A percentile compares a stretch with the other conserved stretches of the same genome.
These are phyloP conservation scores for Melieria omissa DNA, from an alignment of 2,888 invertebrate species.

Conservation along the genomic window DNA sequence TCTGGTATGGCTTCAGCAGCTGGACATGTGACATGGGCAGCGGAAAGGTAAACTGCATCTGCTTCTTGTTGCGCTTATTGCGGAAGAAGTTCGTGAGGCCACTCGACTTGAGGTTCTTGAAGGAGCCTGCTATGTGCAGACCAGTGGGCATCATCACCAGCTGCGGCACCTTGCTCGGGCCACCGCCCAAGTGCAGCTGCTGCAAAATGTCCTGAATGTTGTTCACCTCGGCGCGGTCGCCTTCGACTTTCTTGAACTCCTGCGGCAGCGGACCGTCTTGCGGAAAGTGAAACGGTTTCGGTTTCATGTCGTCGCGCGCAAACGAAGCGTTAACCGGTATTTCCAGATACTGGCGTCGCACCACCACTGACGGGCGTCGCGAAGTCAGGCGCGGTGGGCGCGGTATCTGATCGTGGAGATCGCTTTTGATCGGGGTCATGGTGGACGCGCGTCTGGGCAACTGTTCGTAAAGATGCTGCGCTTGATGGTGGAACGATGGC, in stretches of 20 bases:
- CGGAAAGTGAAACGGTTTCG: conserved; percentile 65
- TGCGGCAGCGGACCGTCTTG: conserved; percentile 61
- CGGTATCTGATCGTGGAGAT: conserved; percentile 58
- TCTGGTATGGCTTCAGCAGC: conserved; percentile 41
- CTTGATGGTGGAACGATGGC: conserved; percentile 26
- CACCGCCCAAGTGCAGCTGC: conserved; percentile 50
- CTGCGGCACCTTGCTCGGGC: conserved; percentile 46
- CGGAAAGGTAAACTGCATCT: conserved; percentile 56
- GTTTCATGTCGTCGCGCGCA: conserved; percentile 53
- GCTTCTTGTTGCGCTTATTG: conserved; percentile 61
- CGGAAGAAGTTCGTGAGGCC: conserved; percentile 62
- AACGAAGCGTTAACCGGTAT: conserved; percentile 40
- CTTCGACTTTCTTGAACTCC: conserved; percentile 56
- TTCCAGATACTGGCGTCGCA: conserved; percentile 55
- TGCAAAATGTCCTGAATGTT: conserved; percentile 65
- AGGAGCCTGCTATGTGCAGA: conserved; percentile 62
- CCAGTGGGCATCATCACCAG: conserved; percentile 60
- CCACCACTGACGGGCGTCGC: conserved; percentile 51
- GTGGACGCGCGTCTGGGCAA: conserved; percentile 59
- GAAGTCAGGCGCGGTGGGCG: conserved; percentile 58
- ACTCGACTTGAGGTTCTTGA: conserved; percentile 63
- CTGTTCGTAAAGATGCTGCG: conserved; percentile 57
- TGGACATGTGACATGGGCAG: conserved; percentile 48
- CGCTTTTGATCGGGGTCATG: conserved; percentile 57
- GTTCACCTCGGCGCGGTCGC: conserved; percentile 51